Evolutionary conservation across 2,797 vertebrate species (phyloP), one percentile per base, ranked within the genome.

Genomic region (Sebastes minor): DNA sequence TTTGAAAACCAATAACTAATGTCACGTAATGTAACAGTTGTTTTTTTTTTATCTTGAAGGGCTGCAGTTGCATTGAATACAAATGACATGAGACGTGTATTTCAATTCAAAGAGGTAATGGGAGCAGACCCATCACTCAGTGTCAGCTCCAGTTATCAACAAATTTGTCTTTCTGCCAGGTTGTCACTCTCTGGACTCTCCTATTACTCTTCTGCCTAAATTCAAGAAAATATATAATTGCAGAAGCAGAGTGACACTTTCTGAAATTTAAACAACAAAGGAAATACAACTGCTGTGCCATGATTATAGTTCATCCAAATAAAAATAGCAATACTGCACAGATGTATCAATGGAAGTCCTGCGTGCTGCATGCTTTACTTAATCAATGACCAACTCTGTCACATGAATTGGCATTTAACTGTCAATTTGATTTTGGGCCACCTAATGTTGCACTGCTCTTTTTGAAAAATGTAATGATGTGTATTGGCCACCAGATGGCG

Each of bases 81-180:
- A 81, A 90, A 93, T 90, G 75, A 95, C 91, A 95, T 87, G 16
- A 91, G 93, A 93, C 94, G 92, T 93, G 92, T 92, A 96, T 95
- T 95, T 95, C 94, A 94, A 94, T 96, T 95, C 92, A 84, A 89
- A 89, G 94, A 95, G 94, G 94, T 96, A 96, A 95, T 90, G 88
- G 94, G 90, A 94, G 89, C 84, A 93, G 93, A 83, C 90, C 91
- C 92, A 95, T 96, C 95, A 94, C 81, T 96, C 96, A 95, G 90
- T 96, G 96, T 95, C 96, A 94, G 84, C 35, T 52, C 18, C 88
- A 55, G 90, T 89, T 95, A 95, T 94, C 94, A 96, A 94, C 93
- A 95, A 95, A 96, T 91, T 91, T 85, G 94, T 95, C 95, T 95
- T 88, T 88, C 91, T 94, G 89, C 93, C 95, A 94, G 88, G 78